Evolutionary conservation across 2,888 invertebrate species (phyloP), one percentile per base, ranked within the genome.

Genomic region (Sminthurides aquaticus): DNA sequence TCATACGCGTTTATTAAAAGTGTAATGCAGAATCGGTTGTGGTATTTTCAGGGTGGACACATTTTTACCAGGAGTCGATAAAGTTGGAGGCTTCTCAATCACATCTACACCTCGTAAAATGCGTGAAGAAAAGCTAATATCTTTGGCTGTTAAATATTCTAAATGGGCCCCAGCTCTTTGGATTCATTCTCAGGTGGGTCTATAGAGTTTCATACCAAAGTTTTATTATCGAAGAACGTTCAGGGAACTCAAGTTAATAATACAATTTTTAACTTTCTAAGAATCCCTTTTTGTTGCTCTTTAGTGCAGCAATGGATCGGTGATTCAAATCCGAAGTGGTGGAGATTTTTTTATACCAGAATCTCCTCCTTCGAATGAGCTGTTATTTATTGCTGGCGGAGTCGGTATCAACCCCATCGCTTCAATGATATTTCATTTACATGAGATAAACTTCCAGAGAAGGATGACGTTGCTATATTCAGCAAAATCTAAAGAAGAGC

Each of bases 391-490:
- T 34, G 81, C 80, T 11, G 81, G 81, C 3, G 81, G 81, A 1
- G 79, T 81, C 18, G 81, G 81, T 3, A 78, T 81, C 26, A 81
- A 81, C 69, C 81, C 81, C 24, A 69, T 81, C 5, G 73, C 75
- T 49, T 79, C 79, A 29, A 80, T 81, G 62, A 62, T 58, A 22
- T 43, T 43, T 43, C 67, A 59, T n/a, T 49, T 26, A 0, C 24
- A 54, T 20, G 59, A 66, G 25, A 22, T 29, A 8, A 24, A 59
- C 26, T 27, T 55, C 20, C 66, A 71, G 3, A 71, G 69, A 8
- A 74, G 69, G 66, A 70, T 77, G 5, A 61, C 71, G 1, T 69
- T 81, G 18, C 70, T 80, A n/a, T 80, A 78, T 70, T 78, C 77
- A 70, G 79, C 79, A 1, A 75, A 74, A 61, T 76, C 75, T 11